Evolutionary conservation across 2,888 invertebrate species (phyloP).

Genomic region (Macroteleia sp.): DNA sequence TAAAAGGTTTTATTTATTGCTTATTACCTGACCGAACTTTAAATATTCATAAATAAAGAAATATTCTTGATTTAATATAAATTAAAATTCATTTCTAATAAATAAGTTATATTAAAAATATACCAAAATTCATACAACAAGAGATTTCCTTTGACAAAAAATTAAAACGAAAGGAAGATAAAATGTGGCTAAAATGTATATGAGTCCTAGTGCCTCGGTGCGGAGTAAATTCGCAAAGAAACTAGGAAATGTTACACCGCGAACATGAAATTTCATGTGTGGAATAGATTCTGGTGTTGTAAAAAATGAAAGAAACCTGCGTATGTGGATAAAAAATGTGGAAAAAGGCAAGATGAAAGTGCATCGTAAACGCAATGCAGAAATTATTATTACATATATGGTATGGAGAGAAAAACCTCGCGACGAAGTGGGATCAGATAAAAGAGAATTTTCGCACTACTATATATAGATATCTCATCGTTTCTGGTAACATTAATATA

Average conservation of each 20-base stretch:
- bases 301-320: constrained; percentile 29
- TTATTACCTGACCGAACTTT: too few relatives aligned
- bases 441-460: constrained; percentile 9
- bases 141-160: constrained; percentile 9
- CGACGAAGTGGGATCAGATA: not conserved
- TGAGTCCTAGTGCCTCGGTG: constrained; percentile 14
- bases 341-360: constrained; percentile 39
- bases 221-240: constrained; percentile 32
- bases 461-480: constrained; percentile 7
- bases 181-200: constrained; percentile 30
- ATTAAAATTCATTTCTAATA: not conserved
- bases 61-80: too few relatives aligned
- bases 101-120: not conserved
- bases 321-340: constrained; percentile 25
- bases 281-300: constrained; percentile 40
- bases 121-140: not conserved
- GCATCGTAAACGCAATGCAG: constrained; percentile 37
- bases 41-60: too few relatives aligned
- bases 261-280: too few relatives aligned
- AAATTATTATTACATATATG: constrained; percentile 43
- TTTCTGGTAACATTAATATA: constrained; percentile 24
- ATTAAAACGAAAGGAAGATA: not conserved
- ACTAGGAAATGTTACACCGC: constrained; percentile 29
- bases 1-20: too few relatives aligned
- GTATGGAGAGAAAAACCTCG: not conserved